A percentile compares a stretch with the other conserved stretches of the same genome.
phyloP scores from a whole-genome alignment of 2,797 vertebrate species.

The Clarias platycephalus region DNA sequence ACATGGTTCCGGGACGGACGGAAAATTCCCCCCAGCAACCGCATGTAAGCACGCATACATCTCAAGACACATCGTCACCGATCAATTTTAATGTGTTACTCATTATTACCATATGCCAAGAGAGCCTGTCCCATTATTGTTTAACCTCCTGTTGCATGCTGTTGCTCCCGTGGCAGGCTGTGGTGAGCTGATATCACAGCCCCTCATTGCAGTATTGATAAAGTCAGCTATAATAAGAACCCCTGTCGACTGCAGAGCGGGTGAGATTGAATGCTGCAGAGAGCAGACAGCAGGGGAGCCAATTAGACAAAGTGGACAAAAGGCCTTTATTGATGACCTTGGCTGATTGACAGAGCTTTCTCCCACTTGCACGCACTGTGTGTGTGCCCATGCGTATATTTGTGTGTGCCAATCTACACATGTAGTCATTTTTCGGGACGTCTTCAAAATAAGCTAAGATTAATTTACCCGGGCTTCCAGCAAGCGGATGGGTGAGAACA shows the following conservation, averaged over 20 bases:
- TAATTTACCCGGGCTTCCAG: constrained; percentile 57
- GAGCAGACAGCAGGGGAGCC: constrained; percentile 74
- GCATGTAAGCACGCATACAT: constrained; percentile 81
- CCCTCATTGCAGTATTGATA: constrained; percentile 66
- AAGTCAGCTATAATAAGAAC: constrained; percentile 72
- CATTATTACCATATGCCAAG: constrained; percentile 10
- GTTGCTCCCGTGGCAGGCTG: constrained; percentile 24
- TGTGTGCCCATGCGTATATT: not conserved
- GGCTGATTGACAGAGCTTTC: constrained; percentile 73
- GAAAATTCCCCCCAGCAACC: constrained; percentile 95
- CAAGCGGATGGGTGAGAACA: constrained; percentile 57
- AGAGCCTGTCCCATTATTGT: constrained; percentile 23
- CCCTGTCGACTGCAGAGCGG: constrained; percentile 68
- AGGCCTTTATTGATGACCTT: constrained; percentile 74
- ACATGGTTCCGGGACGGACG: constrained; percentile 96
- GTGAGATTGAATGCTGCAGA: constrained; percentile 73
- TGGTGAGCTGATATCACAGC: constrained; percentile 67
- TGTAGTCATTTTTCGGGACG: constrained; percentile 34
- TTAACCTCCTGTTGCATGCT: constrained; percentile 37
- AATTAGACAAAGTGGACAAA: constrained; percentile 82
- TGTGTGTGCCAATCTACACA: not conserved
- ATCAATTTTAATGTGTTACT: constrained; percentile 6
- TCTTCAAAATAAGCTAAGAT: constrained; percentile 67
- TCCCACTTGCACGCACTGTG: constrained; percentile 36
- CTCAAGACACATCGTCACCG: not conserved